These are phyloP conservation scores for Diarsia rubi DNA, from an alignment of 2,888 invertebrate species.

Conservation along the genomic window DNA sequence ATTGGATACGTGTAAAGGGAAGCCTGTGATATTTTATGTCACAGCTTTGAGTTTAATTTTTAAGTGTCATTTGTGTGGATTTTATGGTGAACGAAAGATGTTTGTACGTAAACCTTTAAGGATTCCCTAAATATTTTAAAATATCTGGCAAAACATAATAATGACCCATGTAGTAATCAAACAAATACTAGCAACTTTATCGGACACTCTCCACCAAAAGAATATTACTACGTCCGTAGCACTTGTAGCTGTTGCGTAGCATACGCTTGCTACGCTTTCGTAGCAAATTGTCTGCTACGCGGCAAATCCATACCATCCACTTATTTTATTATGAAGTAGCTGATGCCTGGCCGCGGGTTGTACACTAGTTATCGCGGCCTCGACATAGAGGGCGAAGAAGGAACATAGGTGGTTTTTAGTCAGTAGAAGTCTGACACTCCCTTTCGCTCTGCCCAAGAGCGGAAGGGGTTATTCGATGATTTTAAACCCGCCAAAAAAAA, in stretches of 20 bases:
- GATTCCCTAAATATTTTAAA: neutral
- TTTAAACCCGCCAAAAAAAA: too few species aligned
- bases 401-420: too few species aligned
- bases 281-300: neutral
- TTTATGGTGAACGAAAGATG: neutral
- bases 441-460: too few species aligned
- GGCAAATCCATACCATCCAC: neutral
- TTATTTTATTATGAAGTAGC: neutral
- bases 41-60: neutral
- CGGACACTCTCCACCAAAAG: neutral
- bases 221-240: slow-evolving; percentile 18
- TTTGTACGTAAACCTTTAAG: neutral
- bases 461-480: too few species aligned
- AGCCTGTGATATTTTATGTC: neutral
- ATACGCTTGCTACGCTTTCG: slow-evolving; percentile 6
- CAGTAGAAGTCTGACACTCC: too few species aligned
- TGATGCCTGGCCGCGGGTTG: too few species aligned
- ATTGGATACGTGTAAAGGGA: slow-evolving; percentile 18
- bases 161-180: neutral
- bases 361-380: too few species aligned
- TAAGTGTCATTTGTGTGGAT: too few species aligned
- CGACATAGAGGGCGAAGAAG: too few species aligned
- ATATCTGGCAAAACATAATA: neutral
- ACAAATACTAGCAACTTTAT: neutral
- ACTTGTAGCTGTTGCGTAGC: neutral